These are phyloP conservation scores for Harpagifer antarcticus DNA, from an alignment of 2,797 vertebrate genomes.

Conservation along the genomic window DNA sequence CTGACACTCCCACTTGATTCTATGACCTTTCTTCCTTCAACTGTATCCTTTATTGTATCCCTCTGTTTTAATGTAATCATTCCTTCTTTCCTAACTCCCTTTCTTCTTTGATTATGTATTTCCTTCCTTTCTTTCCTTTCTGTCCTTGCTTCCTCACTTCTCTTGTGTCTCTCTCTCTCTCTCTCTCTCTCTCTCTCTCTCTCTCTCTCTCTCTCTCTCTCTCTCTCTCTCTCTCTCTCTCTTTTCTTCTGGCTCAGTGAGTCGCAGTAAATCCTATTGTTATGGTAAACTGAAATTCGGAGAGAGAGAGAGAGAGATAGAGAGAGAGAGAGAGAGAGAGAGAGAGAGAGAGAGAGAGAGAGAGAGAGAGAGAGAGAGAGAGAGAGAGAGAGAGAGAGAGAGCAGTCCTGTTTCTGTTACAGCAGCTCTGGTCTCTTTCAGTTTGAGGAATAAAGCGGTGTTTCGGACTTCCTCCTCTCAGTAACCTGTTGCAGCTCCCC, in stretches of 20 bases:
- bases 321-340: constrained; percentile 57
- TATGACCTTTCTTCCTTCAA: background rate
- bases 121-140: background rate
- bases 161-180: background rate
- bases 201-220: constrained; percentile 22
- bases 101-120: background rate
- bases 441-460: constrained; percentile 4
- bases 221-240: constrained; percentile 71
- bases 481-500: constrained; percentile 13
- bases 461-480: constrained; percentile 13
- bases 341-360: constrained; percentile 49
- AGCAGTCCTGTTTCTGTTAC: constrained; percentile 62
- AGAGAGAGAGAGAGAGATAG: constrained; percentile 74
- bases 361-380: constrained; percentile 49
- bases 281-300: constrained; percentile 90
- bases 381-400: constrained; percentile 66
- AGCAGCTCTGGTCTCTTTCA: constrained; percentile 22
- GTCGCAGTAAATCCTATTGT: constrained; percentile 92
- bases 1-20: background rate
- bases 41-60: background rate
- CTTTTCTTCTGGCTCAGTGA: constrained; percentile 89
- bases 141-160: constrained; percentile 1
- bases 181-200: background rate
- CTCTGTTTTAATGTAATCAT: background rate
- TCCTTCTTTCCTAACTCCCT: too few relatives aligned